These are phyloP conservation scores for Eudasyphora cyanicolor DNA, from an alignment of 2,888 invertebrate species.

Conservation along the genomic window DNA sequence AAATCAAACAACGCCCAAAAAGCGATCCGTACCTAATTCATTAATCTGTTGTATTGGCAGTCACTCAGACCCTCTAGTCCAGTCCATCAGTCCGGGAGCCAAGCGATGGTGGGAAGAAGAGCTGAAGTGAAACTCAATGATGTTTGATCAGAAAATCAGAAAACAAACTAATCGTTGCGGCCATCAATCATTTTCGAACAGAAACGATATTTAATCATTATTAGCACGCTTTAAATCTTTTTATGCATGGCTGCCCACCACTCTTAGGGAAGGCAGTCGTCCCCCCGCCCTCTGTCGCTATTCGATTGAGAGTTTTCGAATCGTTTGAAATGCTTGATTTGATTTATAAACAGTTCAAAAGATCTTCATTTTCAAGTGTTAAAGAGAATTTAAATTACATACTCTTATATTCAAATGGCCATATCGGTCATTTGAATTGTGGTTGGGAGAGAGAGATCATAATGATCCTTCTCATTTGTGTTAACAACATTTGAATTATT, in stretches of 20 bases:
- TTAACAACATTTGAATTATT: not conserved
- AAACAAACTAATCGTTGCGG: conserved; percentile 63
- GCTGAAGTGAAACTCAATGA: conserved; percentile 20
- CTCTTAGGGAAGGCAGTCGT: not conserved
- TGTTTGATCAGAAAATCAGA: conserved; percentile 17
- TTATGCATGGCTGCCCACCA: conserved; percentile 49
- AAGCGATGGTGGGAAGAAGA: too few species aligned
- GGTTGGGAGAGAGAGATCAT: not conserved
- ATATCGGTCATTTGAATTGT: not conserved
- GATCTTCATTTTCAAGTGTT: conserved; percentile 39
- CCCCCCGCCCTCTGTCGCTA: not conserved
- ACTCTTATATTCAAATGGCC: not conserved
- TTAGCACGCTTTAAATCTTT: conserved; percentile 62
- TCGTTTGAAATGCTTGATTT: not conserved
- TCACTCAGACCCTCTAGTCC: too few species aligned
- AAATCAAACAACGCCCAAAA: conserved; percentile 25
- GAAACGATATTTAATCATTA: conserved; percentile 64
- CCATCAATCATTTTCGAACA: conserved; percentile 66
- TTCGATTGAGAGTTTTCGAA: not conserved
- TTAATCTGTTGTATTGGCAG: too few species aligned
- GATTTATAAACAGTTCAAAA: conserved; percentile 27
- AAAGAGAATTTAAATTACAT: not conserved
- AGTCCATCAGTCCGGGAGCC: too few species aligned
- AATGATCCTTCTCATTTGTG: not conserved
- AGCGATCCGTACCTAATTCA: not conserved